Conservation (phyloP, 1,140 invertebrate genomes). For the Aphaenogaster floridana region DNA sequence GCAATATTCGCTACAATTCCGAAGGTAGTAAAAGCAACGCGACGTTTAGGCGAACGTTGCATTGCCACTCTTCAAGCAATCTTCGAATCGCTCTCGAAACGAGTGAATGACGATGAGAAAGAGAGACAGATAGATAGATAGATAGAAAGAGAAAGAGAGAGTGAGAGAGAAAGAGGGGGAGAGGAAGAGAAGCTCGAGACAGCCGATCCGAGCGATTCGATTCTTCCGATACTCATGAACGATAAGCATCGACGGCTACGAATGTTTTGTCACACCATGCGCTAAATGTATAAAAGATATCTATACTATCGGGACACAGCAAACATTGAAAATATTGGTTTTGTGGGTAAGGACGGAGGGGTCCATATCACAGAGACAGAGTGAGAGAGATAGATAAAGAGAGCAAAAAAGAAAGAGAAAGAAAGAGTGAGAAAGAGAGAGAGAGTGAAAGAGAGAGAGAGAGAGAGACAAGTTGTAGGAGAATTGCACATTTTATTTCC, state of each 20-base stretch:
- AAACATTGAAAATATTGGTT: constrained; percentile 84
- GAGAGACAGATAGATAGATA: constrained; percentile 11
- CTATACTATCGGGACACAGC: constrained; percentile 85
- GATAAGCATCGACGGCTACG: constrained; percentile 67
- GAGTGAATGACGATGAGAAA: constrained; percentile 45
- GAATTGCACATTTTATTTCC: constrained; percentile 43
- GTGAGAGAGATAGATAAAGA: constrained; percentile 65
- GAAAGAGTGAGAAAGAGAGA: constrained; percentile 47
- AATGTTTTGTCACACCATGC: constrained; percentile 82
- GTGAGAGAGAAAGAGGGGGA: background rate
- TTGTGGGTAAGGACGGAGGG: constrained; percentile 76
- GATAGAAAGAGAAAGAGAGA: background rate
- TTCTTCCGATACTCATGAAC: constrained; percentile 54
- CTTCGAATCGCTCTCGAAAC: constrained; percentile 61
- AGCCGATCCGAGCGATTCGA: constrained; percentile 58
- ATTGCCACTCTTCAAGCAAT: constrained; percentile 42
- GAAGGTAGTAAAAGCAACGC: constrained; percentile 44
- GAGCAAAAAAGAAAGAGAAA: constrained; percentile 53
- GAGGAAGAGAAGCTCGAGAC: constrained; percentile 50
- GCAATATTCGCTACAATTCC: constrained; percentile 16
- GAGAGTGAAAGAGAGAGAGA: constrained; percentile 41
- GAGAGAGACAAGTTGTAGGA: constrained; percentile 66
- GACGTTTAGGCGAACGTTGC: constrained; percentile 53
- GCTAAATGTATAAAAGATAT: constrained; percentile 80
- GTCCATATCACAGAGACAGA: constrained; percentile 74